Conservation (phyloP, 2,888 invertebrate species). For the Tholera decimalis region DNA sequence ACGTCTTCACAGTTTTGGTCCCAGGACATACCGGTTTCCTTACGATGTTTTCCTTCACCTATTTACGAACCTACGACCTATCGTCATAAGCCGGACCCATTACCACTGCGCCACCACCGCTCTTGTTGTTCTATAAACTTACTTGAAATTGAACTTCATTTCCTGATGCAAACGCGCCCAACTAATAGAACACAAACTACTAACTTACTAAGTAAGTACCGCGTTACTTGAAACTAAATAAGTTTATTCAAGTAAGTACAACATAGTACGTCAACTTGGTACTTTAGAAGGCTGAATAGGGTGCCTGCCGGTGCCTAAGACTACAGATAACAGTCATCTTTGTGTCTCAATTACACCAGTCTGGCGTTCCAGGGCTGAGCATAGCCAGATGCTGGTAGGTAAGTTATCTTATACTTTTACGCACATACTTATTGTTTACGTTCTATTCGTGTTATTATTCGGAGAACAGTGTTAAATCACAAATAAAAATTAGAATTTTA, state of each 20-base stretch:
- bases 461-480: too few relatives aligned
- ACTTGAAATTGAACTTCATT: constrained; percentile 18
- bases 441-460: not conserved
- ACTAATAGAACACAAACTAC: constrained; percentile 28
- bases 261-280: constrained; percentile 54
- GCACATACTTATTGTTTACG: not conserved
- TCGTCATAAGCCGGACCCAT: too few relatives aligned
- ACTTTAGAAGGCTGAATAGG: constrained; percentile 54
- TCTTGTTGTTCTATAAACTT: not conserved
- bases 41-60: too few relatives aligned
- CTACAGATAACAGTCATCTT: constrained; percentile 66
- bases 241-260: constrained; percentile 54
- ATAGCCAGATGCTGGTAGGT: constrained; percentile 15
- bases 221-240: constrained; percentile 43
- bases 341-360: constrained; percentile 66
- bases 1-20: too few relatives aligned
- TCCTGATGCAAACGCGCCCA: constrained; percentile 4
- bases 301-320: constrained; percentile 59
- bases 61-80: too few relatives aligned
- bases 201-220: constrained; percentile 37
- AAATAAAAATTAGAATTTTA: too few relatives aligned
- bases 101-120: too few relatives aligned
- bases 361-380: constrained; percentile 52
- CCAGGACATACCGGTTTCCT: too few relatives aligned
- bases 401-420: constrained; percentile 9